phyloP scores from a whole-genome alignment of 2,113 vertebrate genomes.

The Maccullochella peelii region DNA sequence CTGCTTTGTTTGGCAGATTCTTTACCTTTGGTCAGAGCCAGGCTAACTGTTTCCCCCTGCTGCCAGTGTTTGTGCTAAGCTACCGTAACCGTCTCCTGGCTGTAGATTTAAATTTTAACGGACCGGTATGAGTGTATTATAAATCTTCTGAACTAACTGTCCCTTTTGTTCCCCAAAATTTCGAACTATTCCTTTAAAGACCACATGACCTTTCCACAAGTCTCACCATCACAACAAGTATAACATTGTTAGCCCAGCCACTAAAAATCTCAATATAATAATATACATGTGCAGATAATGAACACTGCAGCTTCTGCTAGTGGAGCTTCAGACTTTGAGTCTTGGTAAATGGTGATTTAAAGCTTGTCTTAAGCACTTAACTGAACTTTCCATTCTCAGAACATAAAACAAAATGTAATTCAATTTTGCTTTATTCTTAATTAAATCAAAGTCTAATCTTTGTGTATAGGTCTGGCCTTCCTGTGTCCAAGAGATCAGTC shows the following conservation, averaged over 20 bases:
- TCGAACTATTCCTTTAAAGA: not conserved
- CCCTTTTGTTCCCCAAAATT: not conserved
- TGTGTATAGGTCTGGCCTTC: not conserved
- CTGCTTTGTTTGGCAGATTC: no score
- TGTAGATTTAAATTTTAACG: no score
- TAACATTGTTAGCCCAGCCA: not conserved
- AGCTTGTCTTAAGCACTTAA: not conserved
- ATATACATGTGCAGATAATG: not conserved
- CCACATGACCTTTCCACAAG: not conserved
- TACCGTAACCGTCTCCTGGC: no score
- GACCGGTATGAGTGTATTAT: no score
- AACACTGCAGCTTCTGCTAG: not conserved
- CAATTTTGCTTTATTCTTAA: not conserved
- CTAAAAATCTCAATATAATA: not conserved
- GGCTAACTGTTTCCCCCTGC: not conserved
- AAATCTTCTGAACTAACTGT: no score
- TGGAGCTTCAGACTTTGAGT: not conserved
- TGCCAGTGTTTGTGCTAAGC: no score
- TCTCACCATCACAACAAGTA: not conserved
- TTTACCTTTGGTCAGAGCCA: not conserved
- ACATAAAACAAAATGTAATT: not conserved
- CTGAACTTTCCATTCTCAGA: not conserved
- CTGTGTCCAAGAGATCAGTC: not conserved
- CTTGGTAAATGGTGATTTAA: not conserved
- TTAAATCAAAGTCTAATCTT: not conserved